phyloP scores from a whole-genome alignment of 2,888 invertebrate species.

The Flexamia atlantica region DNA sequence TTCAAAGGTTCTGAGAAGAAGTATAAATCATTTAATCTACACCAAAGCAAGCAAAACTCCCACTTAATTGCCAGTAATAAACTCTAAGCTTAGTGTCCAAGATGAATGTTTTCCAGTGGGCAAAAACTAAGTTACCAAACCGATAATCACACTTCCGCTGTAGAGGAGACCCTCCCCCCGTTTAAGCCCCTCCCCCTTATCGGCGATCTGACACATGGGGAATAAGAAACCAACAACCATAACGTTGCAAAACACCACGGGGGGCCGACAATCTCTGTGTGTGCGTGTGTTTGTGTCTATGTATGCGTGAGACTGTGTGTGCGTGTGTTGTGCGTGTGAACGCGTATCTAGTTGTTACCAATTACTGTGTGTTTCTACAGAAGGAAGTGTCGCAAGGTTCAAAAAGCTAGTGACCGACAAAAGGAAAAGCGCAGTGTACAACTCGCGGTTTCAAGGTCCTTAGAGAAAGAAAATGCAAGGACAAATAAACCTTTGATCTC shows the following conservation, averaged over 20 bases:
- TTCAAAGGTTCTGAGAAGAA: too few relatives aligned
- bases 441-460: not conserved
- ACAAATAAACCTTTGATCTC: not conserved
- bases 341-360: not conserved
- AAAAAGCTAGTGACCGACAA: slow-evolving; percentile 20
- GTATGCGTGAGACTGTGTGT: not conserved
- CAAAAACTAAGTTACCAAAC: not conserved
- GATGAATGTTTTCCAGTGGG: not conserved
- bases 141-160: slow-evolving; percentile 9
- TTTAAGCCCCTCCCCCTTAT: not conserved
- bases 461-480: slow-evolving; percentile 33
- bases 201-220: not conserved
- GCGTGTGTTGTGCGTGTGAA: slow-evolving; percentile 18
- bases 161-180: not conserved
- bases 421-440: not conserved
- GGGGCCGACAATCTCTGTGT: not conserved
- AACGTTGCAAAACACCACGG: not conserved
- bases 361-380: slow-evolving; percentile 9
- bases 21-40: too few relatives aligned
- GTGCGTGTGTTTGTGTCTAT: slow-evolving; percentile 1
- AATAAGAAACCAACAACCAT: slow-evolving; percentile 39
- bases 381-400: slow-evolving; percentile 29
- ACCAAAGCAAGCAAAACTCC: too few relatives aligned
- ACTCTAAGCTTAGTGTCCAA: too few relatives aligned
- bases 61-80: too few relatives aligned